Percentiles rank a stretch among this genome's conserved stretches.
phyloP scores from a whole-genome alignment of 2,113 vertebrate species.

The Romanogobio albipinnatus region DNA sequence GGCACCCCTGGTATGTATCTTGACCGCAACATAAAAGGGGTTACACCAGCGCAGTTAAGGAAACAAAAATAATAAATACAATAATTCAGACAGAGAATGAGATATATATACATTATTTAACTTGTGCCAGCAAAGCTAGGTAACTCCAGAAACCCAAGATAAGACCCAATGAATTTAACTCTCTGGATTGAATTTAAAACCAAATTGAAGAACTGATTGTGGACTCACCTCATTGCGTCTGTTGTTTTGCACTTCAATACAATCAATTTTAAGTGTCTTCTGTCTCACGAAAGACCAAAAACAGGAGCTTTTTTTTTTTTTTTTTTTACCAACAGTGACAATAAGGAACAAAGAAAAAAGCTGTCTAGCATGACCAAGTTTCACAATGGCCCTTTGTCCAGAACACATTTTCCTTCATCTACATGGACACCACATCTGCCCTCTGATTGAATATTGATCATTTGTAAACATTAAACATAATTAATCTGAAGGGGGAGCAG shows the following conservation, averaged over 20 bases:
- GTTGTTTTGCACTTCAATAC: not conserved
- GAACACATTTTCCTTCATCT: not conserved
- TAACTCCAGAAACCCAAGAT: not conserved
- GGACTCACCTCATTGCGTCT: not conserved
- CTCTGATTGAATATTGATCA: conserved; percentile 49
- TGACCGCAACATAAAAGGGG: not conserved
- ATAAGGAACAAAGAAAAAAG: not conserved
- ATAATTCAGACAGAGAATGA: not conserved
- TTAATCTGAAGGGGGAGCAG: not conserved
- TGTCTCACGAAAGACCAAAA: not conserved
- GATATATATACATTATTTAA: not conserved
- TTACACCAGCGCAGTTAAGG: not conserved
- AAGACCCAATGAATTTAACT: not conserved
- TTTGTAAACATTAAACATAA: conserved; percentile 27
- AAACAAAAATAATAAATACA: not conserved
- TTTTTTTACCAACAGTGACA: not conserved
- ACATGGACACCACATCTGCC: not conserved
- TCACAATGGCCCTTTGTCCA: conserved; percentile 25
- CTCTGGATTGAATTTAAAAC: not conserved
- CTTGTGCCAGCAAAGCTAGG: not conserved
- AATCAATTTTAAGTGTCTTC: not conserved
- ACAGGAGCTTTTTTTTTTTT: not conserved
- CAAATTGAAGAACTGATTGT: not conserved
- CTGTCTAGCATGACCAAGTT: conserved; percentile 5
- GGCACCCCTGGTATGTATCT: not conserved